Conservation (phyloP, 1,140 invertebrate genomes). For the Rhyacophila brunnea region DNA sequence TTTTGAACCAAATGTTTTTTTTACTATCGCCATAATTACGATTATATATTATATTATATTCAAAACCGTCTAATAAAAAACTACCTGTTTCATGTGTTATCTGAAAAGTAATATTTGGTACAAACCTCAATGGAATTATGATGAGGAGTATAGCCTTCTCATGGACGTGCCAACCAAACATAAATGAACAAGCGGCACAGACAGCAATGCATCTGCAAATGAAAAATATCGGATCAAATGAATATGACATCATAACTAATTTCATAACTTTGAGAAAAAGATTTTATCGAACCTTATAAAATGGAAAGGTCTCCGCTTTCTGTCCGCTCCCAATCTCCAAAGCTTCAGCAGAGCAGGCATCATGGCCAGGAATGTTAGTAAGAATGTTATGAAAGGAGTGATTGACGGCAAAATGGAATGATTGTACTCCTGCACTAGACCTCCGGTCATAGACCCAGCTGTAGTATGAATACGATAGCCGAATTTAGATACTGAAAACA, state of each 20-base stretch:
- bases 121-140: conserved; percentile 83
- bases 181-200: conserved; percentile 87
- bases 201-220: conserved; percentile 45
- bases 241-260: no score
- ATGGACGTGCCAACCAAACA: conserved; percentile 99
- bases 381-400: conserved; percentile 73
- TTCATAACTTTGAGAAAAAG: no score
- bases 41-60: no score
- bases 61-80: no score
- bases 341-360: conserved; percentile 70
- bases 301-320: conserved; percentile 49
- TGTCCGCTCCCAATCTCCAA: conserved; percentile 59
- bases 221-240: no score
- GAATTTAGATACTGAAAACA: conserved; percentile 51
- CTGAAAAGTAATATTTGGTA: conserved; percentile 9
- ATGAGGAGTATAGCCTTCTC: conserved; percentile 97
- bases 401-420: conserved; percentile 83
- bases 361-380: conserved; percentile 74
- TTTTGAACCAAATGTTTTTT: no score
- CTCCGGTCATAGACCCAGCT: conserved; percentile 77
- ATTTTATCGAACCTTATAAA: conserved; percentile 54
- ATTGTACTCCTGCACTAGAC: conserved; percentile 85
- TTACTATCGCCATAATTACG: no score
- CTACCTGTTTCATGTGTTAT: no score
- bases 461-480: conserved; percentile 47